Evolutionary conservation across 1,140 invertebrate genomes (phyloP).

Genomic region (Micrasema minimum): DNA sequence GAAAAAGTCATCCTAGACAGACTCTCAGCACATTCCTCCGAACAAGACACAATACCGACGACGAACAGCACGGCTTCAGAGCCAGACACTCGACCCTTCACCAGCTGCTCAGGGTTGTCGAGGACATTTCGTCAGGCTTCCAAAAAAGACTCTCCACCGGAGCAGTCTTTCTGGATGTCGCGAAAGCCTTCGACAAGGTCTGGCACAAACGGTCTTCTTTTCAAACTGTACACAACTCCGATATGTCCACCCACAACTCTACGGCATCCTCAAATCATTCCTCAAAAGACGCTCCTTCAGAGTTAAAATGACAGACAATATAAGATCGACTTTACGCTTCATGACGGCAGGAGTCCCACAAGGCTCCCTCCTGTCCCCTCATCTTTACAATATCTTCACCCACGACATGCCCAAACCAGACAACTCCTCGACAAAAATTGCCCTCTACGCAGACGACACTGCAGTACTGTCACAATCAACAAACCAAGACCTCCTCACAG

Average conservation of each 20-base stretch:
- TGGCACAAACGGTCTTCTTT: background rate
- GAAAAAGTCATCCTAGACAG: background rate
- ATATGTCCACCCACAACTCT: background rate
- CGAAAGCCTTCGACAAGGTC: slow-evolving; percentile 4
- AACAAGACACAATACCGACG: background rate
- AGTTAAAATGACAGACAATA: background rate
- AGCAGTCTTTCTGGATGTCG: background rate
- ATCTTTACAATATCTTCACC: no score
- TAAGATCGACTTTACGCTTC: no score
- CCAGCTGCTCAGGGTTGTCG: background rate
- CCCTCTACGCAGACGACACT: no score
- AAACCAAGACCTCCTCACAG: no score
- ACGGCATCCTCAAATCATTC: background rate
- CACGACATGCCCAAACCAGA: no score
- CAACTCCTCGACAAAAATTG: no score
- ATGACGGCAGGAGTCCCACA: no score
- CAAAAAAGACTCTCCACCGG: background rate
- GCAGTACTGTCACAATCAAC: no score
- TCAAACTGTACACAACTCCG: background rate
- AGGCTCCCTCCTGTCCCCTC: no score
- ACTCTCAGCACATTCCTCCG: background rate
- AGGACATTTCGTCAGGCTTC: background rate
- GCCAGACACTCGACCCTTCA: background rate
- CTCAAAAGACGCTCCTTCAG: background rate
- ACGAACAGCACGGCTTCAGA: slow-evolving; percentile 1